Conservation (phyloP, 2,888 invertebrate genomes). For the Callosobruchus maculatus region DNA sequence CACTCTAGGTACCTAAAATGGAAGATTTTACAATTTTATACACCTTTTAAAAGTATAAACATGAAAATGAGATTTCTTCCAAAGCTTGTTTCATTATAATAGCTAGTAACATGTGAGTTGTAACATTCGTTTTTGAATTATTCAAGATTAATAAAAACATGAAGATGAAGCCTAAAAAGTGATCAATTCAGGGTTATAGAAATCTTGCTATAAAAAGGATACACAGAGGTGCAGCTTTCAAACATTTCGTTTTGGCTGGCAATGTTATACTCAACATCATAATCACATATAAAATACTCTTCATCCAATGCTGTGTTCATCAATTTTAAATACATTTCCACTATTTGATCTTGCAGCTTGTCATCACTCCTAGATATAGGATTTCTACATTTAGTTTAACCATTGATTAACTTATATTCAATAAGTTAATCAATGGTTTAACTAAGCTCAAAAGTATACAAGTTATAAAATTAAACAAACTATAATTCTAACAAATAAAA, state of each 20-base stretch:
- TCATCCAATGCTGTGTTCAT: conserved; percentile 41
- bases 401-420: background rate
- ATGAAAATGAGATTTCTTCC: no score
- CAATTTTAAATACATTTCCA: conserved; percentile 41
- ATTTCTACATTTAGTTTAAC: background rate
- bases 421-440: conserved; percentile 2
- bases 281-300: conserved; percentile 47
- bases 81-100: no score
- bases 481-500: no score
- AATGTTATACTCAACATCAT: conserved; percentile 39
- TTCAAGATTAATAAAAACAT: no score
- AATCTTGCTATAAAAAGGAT: conserved; percentile 28
- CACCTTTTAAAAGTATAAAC: no score
- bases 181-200: background rate
- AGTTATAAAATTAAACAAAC: no score
- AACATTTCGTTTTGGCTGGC: conserved; percentile 40
- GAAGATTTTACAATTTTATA: no score
- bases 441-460: no score
- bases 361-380: conserved; percentile 32
- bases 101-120: no score
- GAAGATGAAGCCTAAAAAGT: no score
- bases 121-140: no score
- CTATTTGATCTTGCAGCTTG: conserved; percentile 36
- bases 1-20: no score
- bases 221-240: conserved; percentile 37